Conservation (phyloP, 2,113 vertebrate species). For the Phoenicopterus ruber region DNA sequence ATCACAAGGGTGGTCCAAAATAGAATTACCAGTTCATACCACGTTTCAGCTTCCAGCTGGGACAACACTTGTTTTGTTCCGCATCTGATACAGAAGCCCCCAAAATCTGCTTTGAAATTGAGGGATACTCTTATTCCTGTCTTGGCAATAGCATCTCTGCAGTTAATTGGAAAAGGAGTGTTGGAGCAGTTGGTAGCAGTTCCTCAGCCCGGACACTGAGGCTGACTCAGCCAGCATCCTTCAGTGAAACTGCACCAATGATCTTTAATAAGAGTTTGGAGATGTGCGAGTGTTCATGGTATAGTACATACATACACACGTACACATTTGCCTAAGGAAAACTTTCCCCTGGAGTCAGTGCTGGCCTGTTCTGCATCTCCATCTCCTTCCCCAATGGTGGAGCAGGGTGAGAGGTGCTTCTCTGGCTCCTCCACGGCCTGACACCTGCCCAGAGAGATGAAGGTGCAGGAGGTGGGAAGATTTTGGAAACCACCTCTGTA, state of each 20-base stretch:
- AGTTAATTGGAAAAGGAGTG: background rate
- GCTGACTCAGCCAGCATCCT: background rate
- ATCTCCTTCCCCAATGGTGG: background rate
- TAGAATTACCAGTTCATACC: background rate
- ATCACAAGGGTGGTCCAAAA: background rate
- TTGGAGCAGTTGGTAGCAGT: background rate
- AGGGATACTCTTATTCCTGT: background rate
- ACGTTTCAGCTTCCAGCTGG: background rate
- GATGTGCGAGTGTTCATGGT: background rate
- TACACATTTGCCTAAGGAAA: background rate
- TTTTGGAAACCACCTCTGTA: background rate
- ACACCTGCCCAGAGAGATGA: background rate
- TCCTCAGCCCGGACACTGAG: background rate
- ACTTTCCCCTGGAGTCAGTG: background rate
- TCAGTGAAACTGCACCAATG: background rate
- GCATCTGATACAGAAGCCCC: background rate
- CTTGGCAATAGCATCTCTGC: background rate
- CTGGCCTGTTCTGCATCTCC: background rate
- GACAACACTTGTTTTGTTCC: background rate
- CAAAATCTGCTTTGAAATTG: background rate
- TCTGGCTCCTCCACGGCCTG: background rate
- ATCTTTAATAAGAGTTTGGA: background rate
- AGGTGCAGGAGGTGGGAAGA: background rate
- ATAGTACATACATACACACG: fast-evolving
- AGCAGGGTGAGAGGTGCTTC: background rate